Conservation (phyloP, 2,797 vertebrate species). For the Sternarchorhynchus goeldii region DNA sequence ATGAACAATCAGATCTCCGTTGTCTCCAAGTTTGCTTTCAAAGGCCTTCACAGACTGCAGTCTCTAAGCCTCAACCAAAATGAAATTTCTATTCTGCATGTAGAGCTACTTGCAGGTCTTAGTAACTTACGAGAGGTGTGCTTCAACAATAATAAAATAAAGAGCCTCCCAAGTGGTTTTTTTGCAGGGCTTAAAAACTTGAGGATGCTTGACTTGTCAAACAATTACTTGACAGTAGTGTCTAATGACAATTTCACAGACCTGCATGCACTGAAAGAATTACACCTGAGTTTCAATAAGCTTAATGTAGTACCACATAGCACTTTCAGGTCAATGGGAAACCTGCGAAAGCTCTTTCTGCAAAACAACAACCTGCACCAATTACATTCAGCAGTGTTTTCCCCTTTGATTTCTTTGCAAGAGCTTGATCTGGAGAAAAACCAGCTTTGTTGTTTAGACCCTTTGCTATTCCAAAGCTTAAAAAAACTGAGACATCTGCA, state of each 20-base stretch:
- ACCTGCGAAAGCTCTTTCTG: constrained; percentile 62
- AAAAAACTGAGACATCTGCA: constrained; percentile 59
- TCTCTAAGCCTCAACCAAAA: constrained; percentile 63
- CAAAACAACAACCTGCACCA: constrained; percentile 63
- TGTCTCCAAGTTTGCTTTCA: constrained; percentile 57
- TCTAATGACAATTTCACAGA: constrained; percentile 48
- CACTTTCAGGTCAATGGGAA: constrained; percentile 53
- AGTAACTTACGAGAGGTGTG: constrained; percentile 57
- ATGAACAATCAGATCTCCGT: constrained; percentile 61
- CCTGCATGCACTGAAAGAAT: constrained; percentile 54
- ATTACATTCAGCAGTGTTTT: constrained; percentile 57
- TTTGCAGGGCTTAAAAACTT: constrained; percentile 57
- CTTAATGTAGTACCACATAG: constrained; percentile 50
- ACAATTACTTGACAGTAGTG: constrained; percentile 57
- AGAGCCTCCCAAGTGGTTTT: constrained; percentile 48
- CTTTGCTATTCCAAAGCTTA: constrained; percentile 59
- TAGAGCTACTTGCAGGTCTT: constrained; percentile 57
- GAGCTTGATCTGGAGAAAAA: constrained; percentile 70
- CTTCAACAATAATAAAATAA: constrained; percentile 62
- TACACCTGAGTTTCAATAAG: constrained; percentile 65
- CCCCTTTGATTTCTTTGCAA: constrained; percentile 45
- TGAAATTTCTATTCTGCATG: constrained; percentile 52
- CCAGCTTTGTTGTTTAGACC: constrained; percentile 51
- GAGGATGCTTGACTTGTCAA: constrained; percentile 59
- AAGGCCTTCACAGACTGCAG: constrained; percentile 47